Evolutionary conservation across 2,113 vertebrate species (phyloP).

Genomic region (Galeopterus variegatus): DNA sequence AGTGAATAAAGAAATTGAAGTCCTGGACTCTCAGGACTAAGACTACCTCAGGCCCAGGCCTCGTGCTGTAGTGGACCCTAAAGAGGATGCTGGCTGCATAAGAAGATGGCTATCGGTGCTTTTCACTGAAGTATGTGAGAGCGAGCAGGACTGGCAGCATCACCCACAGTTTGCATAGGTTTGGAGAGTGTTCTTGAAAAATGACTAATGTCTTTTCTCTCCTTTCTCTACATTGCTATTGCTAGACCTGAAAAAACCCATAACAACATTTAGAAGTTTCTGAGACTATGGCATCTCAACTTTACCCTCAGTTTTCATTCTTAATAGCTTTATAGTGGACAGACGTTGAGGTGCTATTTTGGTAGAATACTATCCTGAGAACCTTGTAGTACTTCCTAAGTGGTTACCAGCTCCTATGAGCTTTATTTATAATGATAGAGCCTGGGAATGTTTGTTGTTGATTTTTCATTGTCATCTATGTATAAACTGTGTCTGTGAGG

Average conservation of each 20-base stretch:
- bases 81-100: neutral
- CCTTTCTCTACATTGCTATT: neutral
- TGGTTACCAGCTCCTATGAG: neutral
- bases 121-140: neutral
- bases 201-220: neutral
- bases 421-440: neutral
- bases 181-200: neutral
- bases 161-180: too few species aligned
- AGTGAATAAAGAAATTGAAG: neutral
- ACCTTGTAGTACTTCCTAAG: neutral
- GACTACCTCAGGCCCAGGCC: neutral
- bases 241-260: neutral
- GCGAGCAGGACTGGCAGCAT: neutral
- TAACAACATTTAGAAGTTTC: neutral
- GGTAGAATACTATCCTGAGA: neutral
- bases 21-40: conserved; percentile 12
- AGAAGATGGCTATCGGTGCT: neutral
- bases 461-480: neutral
- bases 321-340: neutral
- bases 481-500: neutral
- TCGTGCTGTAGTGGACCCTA: neutral
- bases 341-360: neutral
- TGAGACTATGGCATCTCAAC: neutral
- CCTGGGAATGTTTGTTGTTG: too few species aligned
- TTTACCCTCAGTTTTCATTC: neutral